Percentiles rank a stretch among this genome's conserved stretches.
Evolutionary conservation across 2,888 invertebrate genomes (phyloP).

Genomic region (Hyalella azteca): DNA sequence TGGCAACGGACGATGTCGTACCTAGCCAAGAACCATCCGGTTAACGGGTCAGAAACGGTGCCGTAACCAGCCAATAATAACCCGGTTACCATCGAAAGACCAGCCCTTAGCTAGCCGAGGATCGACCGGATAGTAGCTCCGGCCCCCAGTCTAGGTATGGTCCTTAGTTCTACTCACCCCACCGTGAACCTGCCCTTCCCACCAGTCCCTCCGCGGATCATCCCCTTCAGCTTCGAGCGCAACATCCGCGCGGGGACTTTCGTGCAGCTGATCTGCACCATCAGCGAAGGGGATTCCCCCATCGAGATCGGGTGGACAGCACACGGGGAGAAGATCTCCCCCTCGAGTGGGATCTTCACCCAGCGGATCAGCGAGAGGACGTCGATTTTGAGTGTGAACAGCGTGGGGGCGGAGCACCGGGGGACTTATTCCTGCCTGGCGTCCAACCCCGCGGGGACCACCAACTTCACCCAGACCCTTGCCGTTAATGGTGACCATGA

Average conservation of each 20-base stretch:
- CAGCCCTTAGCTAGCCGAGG: too few species aligned
- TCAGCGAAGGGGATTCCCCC: conserved; percentile 62
- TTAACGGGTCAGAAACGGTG: too few species aligned
- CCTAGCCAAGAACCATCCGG: too few species aligned
- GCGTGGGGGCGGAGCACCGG: conserved; percentile 57
- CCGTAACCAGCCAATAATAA: too few species aligned
- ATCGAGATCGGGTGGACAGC: conserved; percentile 61
- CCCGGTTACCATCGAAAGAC: too few species aligned
- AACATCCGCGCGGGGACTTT: conserved; percentile 78
- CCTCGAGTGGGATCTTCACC: conserved; percentile 65
- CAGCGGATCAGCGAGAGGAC: conserved; percentile 68
- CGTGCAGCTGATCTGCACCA: conserved; percentile 65
- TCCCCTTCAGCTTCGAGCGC: conserved; percentile 77
- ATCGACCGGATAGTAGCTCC: too few species aligned
- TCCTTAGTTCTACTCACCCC: not conserved
- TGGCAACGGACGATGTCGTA: too few species aligned
- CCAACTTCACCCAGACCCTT: conserved; percentile 56
- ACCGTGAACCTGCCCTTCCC: not conserved
- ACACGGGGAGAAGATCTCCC: conserved; percentile 60
- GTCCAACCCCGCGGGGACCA: conserved; percentile 59
- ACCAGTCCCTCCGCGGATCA: conserved; percentile 76
- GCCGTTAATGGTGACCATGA: conserved; percentile 57
- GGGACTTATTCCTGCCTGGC: conserved; percentile 59
- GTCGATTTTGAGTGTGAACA: conserved; percentile 67
- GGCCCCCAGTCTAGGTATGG: too few species aligned